Percentiles rank a stretch among this genome's conserved stretches.
Conservation (phyloP, 2,797 vertebrate genomes). For the Pteropus rufus region DNA sequence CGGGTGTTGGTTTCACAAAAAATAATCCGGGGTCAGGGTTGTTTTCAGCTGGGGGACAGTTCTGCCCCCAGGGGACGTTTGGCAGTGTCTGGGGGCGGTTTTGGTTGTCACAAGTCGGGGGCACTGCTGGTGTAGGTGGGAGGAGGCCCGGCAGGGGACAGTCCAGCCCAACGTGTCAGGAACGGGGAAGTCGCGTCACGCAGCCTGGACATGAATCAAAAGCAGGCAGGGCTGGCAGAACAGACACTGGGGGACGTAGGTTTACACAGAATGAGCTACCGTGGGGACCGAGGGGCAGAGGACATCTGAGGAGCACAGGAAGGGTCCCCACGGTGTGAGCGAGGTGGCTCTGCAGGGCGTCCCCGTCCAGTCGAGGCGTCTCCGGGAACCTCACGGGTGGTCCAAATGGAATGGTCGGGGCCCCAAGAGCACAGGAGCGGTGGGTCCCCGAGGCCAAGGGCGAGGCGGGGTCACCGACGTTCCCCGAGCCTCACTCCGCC, state of each 20-base stretch:
- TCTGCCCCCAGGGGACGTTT: neutral
- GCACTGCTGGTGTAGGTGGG: no score
- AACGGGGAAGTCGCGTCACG: neutral
- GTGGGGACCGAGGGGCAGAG: neutral
- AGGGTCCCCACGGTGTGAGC: fast-evolving
- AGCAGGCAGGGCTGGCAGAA: neutral
- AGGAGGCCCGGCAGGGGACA: neutral
- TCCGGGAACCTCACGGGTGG: neutral
- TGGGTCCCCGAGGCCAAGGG: neutral
- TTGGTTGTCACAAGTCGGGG: neutral
- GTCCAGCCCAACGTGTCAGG: neutral
- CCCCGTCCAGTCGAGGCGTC: fast-evolving
- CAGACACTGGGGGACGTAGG: neutral
- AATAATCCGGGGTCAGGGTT: neutral
- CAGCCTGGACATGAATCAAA: neutral
- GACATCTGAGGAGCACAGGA: neutral
- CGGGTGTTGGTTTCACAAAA: neutral
- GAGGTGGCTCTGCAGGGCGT: neutral
- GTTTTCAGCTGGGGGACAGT: neutral
- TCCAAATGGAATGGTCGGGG: neutral
- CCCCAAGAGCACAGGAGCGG: neutral
- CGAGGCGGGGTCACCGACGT: fast-evolving
- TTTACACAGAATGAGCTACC: neutral
- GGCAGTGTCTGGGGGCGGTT: neutral
- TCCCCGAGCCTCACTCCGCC: neutral